Evolutionary conservation across 1,140 invertebrate species (phyloP).

Genomic region (Andrena cerasifolii): DNA sequence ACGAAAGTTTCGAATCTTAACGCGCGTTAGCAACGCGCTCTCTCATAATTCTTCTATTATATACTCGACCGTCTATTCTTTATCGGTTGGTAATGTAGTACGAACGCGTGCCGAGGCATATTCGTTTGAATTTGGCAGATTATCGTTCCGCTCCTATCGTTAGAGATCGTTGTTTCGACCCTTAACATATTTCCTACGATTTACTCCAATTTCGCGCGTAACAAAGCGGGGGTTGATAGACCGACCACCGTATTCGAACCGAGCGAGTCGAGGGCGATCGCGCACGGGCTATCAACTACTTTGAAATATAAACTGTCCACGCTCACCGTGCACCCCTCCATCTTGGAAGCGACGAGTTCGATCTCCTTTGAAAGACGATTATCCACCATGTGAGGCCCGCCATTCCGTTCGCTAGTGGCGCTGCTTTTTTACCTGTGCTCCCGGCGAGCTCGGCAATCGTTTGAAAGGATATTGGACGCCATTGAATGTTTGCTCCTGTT

Average conservation of each 20-base stretch:
- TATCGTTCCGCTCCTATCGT: too few relatives aligned
- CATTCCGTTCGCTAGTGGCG: not conserved
- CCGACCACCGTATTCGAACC: too few relatives aligned
- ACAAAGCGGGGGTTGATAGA: not conserved
- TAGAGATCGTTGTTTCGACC: too few relatives aligned
- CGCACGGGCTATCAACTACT: not conserved
- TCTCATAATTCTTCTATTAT: too few relatives aligned
- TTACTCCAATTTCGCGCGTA: not conserved
- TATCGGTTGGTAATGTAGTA: not conserved
- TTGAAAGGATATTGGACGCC: conserved; percentile 33
- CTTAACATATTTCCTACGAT: too few relatives aligned
- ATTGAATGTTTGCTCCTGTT: conserved; percentile 37
- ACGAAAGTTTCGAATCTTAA: not conserved
- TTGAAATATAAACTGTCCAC: conserved; percentile 13
- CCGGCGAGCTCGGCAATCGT: not conserved
- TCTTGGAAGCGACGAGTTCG: conserved; percentile 20
- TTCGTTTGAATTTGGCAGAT: too few relatives aligned
- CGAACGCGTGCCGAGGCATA: too few relatives aligned
- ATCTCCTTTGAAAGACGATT: conserved; percentile 5
- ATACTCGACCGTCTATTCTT: too few relatives aligned
- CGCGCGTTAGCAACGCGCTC: not conserved
- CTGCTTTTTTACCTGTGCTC: not conserved
- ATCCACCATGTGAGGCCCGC: conserved; percentile 2
- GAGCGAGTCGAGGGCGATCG: too few relatives aligned
- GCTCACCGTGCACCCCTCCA: not conserved